These are phyloP conservation scores for Pangasius macronema DNA, from an alignment of 2,797 vertebrate genomes.

Conservation along the genomic window DNA sequence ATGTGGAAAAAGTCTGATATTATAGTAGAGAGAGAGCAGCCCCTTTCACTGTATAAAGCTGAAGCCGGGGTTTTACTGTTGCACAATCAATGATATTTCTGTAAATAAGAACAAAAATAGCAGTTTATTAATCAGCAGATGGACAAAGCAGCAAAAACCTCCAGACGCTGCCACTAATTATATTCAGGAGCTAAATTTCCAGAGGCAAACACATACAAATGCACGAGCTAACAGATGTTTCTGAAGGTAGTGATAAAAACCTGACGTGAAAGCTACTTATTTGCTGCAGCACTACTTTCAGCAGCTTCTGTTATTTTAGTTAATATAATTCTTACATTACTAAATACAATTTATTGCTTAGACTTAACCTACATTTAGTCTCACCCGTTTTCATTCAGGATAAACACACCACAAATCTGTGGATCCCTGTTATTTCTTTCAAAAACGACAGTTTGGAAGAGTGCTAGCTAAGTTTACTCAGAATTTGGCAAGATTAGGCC, in stretches of 20 bases:
- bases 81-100: background rate
- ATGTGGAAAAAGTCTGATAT: background rate
- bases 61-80: background rate
- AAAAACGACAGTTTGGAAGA: background rate
- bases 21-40: background rate
- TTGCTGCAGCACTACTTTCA: background rate
- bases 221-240: constrained; percentile 21
- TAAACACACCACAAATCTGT: background rate
- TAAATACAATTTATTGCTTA: constrained; percentile 1
- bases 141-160: background rate
- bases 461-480: background rate
- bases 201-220: background rate
- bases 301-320: background rate
- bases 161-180: background rate
- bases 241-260: background rate
- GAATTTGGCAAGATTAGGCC: background rate
- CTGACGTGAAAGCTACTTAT: background rate
- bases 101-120: background rate
- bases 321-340: background rate
- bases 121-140: constrained; percentile 9
- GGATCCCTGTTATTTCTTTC: background rate
- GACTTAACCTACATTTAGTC: background rate
- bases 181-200: background rate
- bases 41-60: background rate
- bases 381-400: background rate